These are phyloP conservation scores for Apotomis capreana DNA, from an alignment of 2,888 invertebrate species.

Conservation along the genomic window DNA sequence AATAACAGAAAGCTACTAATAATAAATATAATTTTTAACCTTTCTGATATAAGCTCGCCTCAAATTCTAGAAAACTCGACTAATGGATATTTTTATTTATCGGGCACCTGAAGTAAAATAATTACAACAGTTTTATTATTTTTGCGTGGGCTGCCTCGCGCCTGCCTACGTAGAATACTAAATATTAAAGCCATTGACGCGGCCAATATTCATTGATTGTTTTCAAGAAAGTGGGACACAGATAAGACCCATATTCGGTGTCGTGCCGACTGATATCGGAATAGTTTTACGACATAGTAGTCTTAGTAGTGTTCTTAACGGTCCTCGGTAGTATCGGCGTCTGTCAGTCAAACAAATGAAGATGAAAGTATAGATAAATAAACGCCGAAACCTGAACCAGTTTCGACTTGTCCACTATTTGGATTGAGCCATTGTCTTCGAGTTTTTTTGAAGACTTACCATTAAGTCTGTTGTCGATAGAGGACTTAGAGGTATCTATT, in stretches of 20 bases:
- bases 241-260: constrained; percentile 29
- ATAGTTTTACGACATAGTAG: constrained; percentile 25
- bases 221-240: constrained; percentile 29
- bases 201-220: constrained; percentile 32
- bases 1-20: too few relatives aligned
- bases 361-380: constrained; percentile 28
- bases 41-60: too few relatives aligned
- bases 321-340: not conserved
- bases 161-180: not conserved
- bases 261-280: constrained; percentile 23
- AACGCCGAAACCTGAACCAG: not conserved
- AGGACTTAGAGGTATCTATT: too few relatives aligned
- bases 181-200: constrained; percentile 11
- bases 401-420: not conserved
- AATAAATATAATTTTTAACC: too few relatives aligned
- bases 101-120: not conserved
- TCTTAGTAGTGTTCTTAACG: not conserved
- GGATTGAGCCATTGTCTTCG: constrained; percentile 8
- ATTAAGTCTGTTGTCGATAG: too few relatives aligned
- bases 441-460: not conserved
- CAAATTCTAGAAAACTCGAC: too few relatives aligned
- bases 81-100: too few relatives aligned
- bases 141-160: constrained; percentile 7
- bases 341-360: not conserved
- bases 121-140: constrained; percentile 7